Percentiles rank a stretch among this genome's conserved stretches.
phyloP scores from a whole-genome alignment of 1,140 invertebrate species.

The Antheraea pernyi region DNA sequence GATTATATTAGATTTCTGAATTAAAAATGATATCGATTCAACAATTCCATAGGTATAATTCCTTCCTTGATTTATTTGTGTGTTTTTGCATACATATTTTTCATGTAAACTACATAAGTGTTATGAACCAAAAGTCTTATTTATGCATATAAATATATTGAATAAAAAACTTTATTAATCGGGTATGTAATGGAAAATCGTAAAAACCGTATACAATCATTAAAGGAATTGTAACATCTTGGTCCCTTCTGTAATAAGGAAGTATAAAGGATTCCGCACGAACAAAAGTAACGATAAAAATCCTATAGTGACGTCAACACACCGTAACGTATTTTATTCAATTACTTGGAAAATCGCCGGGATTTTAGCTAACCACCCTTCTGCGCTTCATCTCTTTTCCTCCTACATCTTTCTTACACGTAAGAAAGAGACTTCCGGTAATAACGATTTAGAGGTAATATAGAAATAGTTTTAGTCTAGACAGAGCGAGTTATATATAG shows the following conservation, averaged over 20 bases:
- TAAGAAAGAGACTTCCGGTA: conserved; percentile 36
- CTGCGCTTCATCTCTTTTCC: conserved; percentile 37
- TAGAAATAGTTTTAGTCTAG: conserved; percentile 76
- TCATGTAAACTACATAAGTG: no score
- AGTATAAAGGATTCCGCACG: conserved; percentile 12
- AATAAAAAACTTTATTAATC: no score
- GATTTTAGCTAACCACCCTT: conserved; percentile 64
- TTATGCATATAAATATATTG: no score
- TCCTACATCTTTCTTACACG: conserved; percentile 20
- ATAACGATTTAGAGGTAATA: conserved; percentile 72
- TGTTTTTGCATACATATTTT: no score
- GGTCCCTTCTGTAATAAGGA: conserved; percentile 6
- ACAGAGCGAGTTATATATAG: conserved; percentile 67
- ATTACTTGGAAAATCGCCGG: conserved; percentile 74
- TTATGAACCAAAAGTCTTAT: no score
- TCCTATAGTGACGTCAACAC: conserved; percentile 59
- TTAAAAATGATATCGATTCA: no score
- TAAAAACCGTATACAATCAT: neutral
- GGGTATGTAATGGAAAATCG: neutral
- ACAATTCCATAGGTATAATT: no score
- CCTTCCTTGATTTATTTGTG: no score
- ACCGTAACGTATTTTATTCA: conserved; percentile 73
- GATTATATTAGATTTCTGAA: no score
- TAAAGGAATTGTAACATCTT: neutral
- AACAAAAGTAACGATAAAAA: conserved; percentile 38